These are phyloP conservation scores for Cyphomyrus discorhynchus DNA, from an alignment of 2,113 vertebrate genomes.

Conservation along the genomic window DNA sequence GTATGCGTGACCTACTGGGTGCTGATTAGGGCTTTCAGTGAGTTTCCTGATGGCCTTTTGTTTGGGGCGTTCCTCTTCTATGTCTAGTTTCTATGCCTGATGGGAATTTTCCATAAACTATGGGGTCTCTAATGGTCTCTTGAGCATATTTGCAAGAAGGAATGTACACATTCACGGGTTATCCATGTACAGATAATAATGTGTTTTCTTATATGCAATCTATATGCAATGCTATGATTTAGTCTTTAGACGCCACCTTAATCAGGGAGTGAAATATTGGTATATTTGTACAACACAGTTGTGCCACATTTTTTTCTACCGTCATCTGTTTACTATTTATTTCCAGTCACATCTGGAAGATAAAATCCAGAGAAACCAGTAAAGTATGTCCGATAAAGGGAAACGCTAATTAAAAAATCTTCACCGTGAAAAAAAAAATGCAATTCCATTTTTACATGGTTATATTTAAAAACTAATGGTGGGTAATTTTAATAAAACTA, in stretches of 20 bases:
- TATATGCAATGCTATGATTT: neutral
- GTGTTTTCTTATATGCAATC: neutral
- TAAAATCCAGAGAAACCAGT: neutral
- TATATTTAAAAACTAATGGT: neutral
- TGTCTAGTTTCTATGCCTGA: neutral
- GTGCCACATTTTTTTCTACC: neutral
- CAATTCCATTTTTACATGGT: neutral
- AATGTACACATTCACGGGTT: neutral
- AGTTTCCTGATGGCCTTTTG: neutral
- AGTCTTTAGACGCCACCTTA: neutral
- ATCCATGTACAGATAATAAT: neutral
- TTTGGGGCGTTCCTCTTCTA: neutral
- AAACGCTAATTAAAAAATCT: neutral
- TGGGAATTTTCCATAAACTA: neutral
- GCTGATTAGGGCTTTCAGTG: neutral
- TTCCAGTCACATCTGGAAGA: neutral
- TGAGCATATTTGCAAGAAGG: neutral
- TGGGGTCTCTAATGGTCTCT: neutral
- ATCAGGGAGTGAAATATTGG: neutral
- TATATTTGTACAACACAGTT: neutral
- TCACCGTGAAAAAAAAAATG: neutral
- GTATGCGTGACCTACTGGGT: neutral
- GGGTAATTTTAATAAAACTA: neutral
- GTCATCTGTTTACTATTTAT: neutral
- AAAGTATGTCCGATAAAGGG: neutral